A percentile compares a stretch with the other conserved stretches of the same genome.
Evolutionary conservation across 2,113 vertebrate species (phyloP).

Genomic region (Glaucomys volans): DNA sequence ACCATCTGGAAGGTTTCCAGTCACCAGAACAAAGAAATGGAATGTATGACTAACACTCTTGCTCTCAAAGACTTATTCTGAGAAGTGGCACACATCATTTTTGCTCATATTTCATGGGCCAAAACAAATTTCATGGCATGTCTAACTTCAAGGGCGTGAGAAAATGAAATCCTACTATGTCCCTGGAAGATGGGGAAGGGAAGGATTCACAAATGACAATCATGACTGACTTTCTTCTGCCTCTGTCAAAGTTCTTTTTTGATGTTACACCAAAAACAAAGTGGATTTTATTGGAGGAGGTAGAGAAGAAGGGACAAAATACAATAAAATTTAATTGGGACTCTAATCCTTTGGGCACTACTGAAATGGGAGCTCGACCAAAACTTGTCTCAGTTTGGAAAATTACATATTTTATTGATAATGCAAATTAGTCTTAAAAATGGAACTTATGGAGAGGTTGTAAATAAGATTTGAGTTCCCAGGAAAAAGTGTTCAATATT

Average conservation of each 20-base stretch:
- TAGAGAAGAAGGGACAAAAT: neutral
- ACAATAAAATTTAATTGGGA: neutral
- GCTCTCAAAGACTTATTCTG: neutral
- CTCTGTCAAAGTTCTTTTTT: neutral
- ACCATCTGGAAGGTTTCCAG: neutral
- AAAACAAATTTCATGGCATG: neutral
- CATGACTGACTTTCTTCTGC: neutral
- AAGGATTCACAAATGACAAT: too few relatives aligned
- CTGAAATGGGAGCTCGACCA: neutral
- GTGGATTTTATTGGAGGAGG: neutral
- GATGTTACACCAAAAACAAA: neutral
- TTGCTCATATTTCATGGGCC: neutral
- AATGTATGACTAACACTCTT: neutral
- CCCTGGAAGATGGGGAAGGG: too few relatives aligned
- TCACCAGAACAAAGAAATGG: neutral
- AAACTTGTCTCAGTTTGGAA: neutral
- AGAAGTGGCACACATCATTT: neutral
- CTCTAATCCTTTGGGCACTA: neutral
- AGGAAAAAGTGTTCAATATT: neutral
- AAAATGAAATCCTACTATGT: neutral
- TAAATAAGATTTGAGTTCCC: neutral
- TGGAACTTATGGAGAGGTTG: neutral
- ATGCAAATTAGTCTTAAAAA: constrained; percentile 6
- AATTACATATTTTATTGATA: neutral
- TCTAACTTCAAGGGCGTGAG: neutral